phyloP scores from a whole-genome alignment of 2,797 vertebrate species.

The Brachyalestes nurse region DNA sequence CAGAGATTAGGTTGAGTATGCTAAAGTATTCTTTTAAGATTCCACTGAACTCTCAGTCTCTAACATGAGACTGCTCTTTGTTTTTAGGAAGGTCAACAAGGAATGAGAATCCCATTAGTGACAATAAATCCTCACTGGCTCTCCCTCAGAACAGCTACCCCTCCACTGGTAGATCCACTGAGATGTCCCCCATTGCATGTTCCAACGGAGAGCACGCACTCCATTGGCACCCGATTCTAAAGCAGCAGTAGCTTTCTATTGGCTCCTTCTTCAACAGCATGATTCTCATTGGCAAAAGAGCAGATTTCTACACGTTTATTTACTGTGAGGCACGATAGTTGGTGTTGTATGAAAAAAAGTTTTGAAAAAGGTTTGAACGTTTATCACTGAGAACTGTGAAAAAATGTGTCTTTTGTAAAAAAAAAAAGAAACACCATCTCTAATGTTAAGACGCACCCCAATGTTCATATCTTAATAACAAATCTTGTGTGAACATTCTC shows the following conservation, averaged over 20 bases:
- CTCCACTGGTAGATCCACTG: constrained; percentile 36
- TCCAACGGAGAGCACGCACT: constrained; percentile 53
- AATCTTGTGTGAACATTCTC: constrained; percentile 8
- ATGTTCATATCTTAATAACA: not conserved
- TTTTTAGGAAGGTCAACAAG: constrained; percentile 33
- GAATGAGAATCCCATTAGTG: constrained; percentile 40
- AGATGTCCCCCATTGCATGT: constrained; percentile 41
- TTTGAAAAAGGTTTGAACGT: not conserved
- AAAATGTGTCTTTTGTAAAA: not conserved
- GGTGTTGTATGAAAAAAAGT: constrained; percentile 18
- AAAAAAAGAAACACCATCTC: not conserved
- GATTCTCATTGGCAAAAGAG: constrained; percentile 55
- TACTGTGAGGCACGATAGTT: constrained; percentile 53
- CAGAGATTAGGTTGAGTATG: not conserved
- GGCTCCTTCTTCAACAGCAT: constrained; percentile 56
- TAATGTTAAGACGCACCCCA: not conserved
- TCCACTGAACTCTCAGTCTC: not conserved
- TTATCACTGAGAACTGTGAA: not conserved
- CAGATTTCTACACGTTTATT: constrained; percentile 23
- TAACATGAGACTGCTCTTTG: constrained; percentile 28
- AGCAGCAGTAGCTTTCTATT: constrained; percentile 52
- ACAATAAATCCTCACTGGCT: constrained; percentile 33
- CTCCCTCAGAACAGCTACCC: constrained; percentile 27
- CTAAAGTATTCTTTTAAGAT: not conserved
- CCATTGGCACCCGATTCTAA: constrained; percentile 53